Percentiles rank a stretch among this genome's conserved stretches.
phyloP scores from a whole-genome alignment of 23 tunicate species.

The Trididemnum miniatum region DNA sequence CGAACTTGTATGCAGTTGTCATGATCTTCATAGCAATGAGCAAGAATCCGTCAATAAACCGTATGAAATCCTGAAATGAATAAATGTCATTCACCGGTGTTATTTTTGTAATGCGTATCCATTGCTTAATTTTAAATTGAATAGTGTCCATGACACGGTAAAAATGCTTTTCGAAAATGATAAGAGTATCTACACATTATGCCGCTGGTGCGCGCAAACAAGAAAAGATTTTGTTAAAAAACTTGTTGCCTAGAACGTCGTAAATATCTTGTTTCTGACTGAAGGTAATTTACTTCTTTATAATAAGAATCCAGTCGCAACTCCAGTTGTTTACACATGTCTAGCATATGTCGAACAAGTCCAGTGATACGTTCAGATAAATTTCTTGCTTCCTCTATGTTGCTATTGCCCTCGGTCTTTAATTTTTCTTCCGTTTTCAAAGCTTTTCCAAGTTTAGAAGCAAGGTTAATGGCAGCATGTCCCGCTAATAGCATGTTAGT shows the following conservation, averaged over 20 bases:
- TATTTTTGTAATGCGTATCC: too few species aligned
- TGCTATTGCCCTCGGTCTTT: neutral
- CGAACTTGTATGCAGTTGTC: slow-evolving; percentile 19
- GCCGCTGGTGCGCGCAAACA: neutral
- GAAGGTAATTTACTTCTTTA: slow-evolving; percentile 34
- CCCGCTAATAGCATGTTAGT: slow-evolving; percentile 63
- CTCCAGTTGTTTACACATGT: slow-evolving; percentile 56
- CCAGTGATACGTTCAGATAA: slow-evolving; percentile 37
- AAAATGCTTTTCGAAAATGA: too few species aligned
- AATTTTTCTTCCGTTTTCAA: slow-evolving; percentile 15
- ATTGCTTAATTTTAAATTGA: too few species aligned
- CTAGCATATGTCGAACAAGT: slow-evolving; percentile 40
- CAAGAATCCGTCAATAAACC: slow-evolving; percentile 34
- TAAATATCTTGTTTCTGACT: too few species aligned
- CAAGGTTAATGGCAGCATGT: slow-evolving; percentile 58
- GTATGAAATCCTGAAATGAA: slow-evolving; percentile 7
- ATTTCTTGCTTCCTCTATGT: slow-evolving; percentile 12
- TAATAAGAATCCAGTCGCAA: slow-evolving; percentile 14
- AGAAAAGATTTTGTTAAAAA: too few species aligned
- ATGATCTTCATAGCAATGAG: slow-evolving; percentile 23
- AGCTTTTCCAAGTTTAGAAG: slow-evolving; percentile 40
- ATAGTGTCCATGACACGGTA: too few species aligned
- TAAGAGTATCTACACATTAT: too few species aligned
- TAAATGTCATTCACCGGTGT: too few species aligned
- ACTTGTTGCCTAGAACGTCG: too few species aligned